phyloP scores from a whole-genome alignment of 2,113 vertebrate species.

The Ranitomeya variabilis region DNA sequence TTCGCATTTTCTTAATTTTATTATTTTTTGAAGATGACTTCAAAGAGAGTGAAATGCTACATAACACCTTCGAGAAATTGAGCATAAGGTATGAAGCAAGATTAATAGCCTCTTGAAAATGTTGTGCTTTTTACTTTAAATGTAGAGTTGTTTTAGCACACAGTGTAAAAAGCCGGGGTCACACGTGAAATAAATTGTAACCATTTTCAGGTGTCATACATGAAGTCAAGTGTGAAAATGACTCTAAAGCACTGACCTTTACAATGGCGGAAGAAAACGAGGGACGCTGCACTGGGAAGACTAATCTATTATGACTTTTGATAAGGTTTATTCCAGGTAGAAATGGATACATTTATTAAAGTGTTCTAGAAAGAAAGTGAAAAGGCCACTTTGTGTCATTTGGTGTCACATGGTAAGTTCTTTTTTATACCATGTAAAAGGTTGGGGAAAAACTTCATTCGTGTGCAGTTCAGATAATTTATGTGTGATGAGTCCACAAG shows the following conservation, averaged over 20 bases:
- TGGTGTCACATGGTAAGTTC: neutral
- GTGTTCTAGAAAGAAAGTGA: neutral
- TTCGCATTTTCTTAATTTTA: neutral
- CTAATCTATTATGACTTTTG: neutral
- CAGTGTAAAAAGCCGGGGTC: neutral
- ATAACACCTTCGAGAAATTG: neutral
- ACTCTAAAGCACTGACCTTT: neutral
- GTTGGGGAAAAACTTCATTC: neutral
- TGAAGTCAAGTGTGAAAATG: conserved; percentile 21
- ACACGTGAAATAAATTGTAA: conserved; percentile 5
- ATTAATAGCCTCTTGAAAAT: neutral
- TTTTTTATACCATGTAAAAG: neutral
- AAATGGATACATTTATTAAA: neutral
- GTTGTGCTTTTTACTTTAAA: neutral
- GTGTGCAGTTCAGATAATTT: neutral
- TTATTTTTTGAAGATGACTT: neutral
- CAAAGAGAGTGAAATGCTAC: neutral
- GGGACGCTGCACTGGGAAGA: neutral
- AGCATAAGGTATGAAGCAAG: neutral
- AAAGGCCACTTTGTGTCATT: neutral
- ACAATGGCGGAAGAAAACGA: neutral
- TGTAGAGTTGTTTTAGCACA: neutral
- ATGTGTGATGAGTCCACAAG: neutral
- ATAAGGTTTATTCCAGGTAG: neutral
- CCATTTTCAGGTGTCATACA: conserved; percentile 7